These are phyloP conservation scores for Daboia siamensis DNA, from an alignment of 2,113 vertebrate genomes.

Conservation along the genomic window DNA sequence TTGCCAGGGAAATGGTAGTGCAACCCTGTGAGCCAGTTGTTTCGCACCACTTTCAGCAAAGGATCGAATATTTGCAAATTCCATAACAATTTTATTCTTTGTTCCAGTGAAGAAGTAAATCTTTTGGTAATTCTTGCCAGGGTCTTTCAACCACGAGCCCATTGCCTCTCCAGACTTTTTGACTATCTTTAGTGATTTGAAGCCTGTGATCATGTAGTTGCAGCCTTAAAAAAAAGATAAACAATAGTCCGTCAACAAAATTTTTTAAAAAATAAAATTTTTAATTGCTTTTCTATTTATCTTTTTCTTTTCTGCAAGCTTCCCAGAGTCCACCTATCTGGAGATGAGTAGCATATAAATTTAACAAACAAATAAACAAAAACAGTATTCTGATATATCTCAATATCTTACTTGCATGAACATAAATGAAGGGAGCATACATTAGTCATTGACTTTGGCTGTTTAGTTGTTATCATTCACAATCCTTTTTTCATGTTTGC, in stretches of 20 bases:
- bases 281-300: not conserved
- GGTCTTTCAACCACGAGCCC: conserved; percentile 91
- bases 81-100: conserved; percentile 75
- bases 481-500: not conserved
- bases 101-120: conserved; percentile 85
- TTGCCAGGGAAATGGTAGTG: conserved; percentile 81
- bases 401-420: not conserved
- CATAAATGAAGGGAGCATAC: not conserved
- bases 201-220: conserved; percentile 69
- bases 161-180: conserved; percentile 75
- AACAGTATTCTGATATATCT: not conserved
- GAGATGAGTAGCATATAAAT: not conserved
- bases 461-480: not conserved
- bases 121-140: conserved; percentile 74
- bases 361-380: not conserved
- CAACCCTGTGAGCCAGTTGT: conserved; percentile 62
- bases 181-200: conserved; percentile 90
- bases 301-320: not conserved
- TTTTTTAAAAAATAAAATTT: not conserved
- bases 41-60: conserved; percentile 73
- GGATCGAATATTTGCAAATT: conserved; percentile 77
- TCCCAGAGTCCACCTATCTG: not conserved
- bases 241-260: not conserved
- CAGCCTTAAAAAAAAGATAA: conserved; percentile 76
- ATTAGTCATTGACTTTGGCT: not conserved